Evolutionary conservation across 2,797 vertebrate species (phyloP).

Genomic region (Pipistrellus nathusii): DNA sequence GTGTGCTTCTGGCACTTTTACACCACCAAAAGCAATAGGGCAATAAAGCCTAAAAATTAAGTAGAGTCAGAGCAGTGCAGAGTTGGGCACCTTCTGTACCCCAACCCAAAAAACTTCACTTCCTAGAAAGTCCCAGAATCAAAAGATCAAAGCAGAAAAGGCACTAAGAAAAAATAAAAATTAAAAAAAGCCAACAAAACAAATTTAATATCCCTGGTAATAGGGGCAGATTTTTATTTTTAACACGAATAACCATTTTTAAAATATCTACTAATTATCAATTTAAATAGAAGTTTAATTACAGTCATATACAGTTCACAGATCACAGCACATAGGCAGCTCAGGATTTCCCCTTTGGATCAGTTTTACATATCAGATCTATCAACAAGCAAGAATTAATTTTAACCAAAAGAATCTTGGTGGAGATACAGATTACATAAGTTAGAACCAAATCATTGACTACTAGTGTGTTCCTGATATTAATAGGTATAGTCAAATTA

Average conservation of each 20-base stretch:
- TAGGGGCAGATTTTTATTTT: not conserved
- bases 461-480: not conserved
- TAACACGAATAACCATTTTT: not conserved
- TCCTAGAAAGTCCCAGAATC: not conserved
- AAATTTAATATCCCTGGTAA: not conserved
- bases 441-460: not conserved
- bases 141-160: not conserved
- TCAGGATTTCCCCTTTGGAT: not conserved
- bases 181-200: not conserved
- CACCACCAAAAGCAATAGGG: not conserved
- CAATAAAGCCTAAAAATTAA: not conserved
- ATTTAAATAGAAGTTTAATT: not conserved
- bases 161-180: not conserved
- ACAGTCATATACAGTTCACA: not conserved
- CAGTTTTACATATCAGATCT: not conserved
- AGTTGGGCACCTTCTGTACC: accelerated
- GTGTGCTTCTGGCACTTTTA: not conserved
- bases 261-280: not conserved
- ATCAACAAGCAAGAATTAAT: not conserved
- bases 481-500: constrained; percentile 1
- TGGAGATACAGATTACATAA: not conserved
- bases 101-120: not conserved
- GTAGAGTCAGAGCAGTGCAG: no score
- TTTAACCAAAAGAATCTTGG: not conserved
- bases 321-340: not conserved